Conservation (phyloP, 2,888 invertebrate species). For the Leucophenga montana region DNA sequence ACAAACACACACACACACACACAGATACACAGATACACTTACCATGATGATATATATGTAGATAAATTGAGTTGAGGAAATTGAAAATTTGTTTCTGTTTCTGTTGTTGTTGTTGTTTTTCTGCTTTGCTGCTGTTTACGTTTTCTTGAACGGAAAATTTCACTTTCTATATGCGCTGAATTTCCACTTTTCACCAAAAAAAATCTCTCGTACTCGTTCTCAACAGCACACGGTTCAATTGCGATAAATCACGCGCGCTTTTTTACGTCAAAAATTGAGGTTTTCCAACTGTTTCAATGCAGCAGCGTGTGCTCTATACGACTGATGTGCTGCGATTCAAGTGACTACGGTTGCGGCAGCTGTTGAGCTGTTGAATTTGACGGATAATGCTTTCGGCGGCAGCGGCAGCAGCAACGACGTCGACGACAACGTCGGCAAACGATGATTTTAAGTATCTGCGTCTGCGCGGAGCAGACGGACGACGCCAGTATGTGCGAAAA, state of each 20-base stretch:
- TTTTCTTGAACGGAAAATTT: neutral
- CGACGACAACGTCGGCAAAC: neutral
- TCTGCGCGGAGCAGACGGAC: constrained; percentile 7
- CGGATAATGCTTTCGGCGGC: constrained; percentile 1
- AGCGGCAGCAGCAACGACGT: neutral
- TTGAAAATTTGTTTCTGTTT: too few species aligned
- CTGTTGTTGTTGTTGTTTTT: neutral
- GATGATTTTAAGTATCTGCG: neutral
- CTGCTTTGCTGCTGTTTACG: neutral
- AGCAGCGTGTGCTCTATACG: constrained; percentile 21
- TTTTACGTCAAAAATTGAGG: constrained; percentile 12
- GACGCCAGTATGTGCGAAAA: neutral
- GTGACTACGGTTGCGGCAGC: neutral
- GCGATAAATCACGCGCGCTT: constrained; percentile 6
- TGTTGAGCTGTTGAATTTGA: neutral
- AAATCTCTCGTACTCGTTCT: too few species aligned
- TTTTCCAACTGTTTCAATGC: constrained; percentile 13
- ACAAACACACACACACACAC: constrained; percentile 23
- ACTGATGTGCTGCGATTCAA: constrained; percentile 1
- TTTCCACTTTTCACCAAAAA: too few species aligned
- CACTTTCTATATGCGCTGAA: constrained; percentile 23
- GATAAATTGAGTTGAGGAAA: constrained; percentile 49
- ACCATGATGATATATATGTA: constrained; percentile 59
- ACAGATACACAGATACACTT: constrained; percentile 44
- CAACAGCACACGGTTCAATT: neutral